Evolutionary conservation across 1,140 invertebrate genomes (phyloP).

Genomic region (Drosophila teissieri): DNA sequence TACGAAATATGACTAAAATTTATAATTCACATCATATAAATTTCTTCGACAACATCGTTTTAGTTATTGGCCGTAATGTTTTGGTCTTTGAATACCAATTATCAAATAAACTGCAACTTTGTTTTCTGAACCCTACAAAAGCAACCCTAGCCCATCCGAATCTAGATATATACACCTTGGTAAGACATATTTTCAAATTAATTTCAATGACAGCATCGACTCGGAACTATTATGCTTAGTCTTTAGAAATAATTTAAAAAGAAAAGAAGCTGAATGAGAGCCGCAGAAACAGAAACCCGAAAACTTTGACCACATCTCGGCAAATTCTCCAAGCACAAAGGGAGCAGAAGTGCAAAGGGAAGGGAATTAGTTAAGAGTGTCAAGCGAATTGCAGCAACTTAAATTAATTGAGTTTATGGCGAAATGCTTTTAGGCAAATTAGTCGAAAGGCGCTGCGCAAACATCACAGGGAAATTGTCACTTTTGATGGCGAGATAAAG

Average conservation of each 20-base stretch:
- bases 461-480: slow-evolving; percentile 74
- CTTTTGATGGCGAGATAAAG: slow-evolving; percentile 70
- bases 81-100: too few species aligned
- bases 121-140: too few species aligned
- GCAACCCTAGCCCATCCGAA: too few species aligned
- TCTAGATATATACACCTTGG: too few species aligned
- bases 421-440: slow-evolving; percentile 81
- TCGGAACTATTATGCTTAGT: slow-evolving; percentile 22
- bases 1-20: too few species aligned
- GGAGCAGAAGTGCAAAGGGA: slow-evolving; percentile 5
- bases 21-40: too few species aligned
- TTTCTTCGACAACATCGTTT: too few species aligned
- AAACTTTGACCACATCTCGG: slow-evolving; percentile 71
- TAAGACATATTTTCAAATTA: slow-evolving; percentile 20
- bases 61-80: too few species aligned
- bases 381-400: slow-evolving; percentile 74
- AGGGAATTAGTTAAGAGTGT: slow-evolving; percentile 45
- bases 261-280: slow-evolving; percentile 23
- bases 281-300: slow-evolving; percentile 24
- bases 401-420: slow-evolving; percentile 83
- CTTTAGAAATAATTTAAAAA: slow-evolving; percentile 13
- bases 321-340: slow-evolving; percentile 54
- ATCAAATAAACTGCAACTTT: too few species aligned
- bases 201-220: slow-evolving; percentile 29
- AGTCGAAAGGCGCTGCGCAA: slow-evolving; percentile 49